Conservation (phyloP, 2,888 invertebrate genomes). For the Eupithecia insigniata region DNA sequence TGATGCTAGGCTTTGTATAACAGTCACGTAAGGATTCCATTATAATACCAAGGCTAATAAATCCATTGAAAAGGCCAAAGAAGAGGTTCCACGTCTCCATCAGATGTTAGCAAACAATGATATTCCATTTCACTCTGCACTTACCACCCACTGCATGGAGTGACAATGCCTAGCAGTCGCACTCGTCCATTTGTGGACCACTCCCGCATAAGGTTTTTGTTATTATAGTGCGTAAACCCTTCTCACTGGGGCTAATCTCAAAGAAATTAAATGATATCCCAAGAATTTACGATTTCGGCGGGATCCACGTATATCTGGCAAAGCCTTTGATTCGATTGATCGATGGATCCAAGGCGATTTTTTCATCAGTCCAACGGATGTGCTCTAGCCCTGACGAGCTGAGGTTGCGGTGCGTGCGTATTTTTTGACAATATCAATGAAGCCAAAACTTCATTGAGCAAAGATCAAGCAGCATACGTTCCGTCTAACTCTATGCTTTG, state of each 20-base stretch:
- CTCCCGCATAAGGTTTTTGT: too few species aligned
- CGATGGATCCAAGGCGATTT: background rate
- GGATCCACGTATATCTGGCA: background rate
- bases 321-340: background rate
- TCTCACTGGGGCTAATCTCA: too few species aligned
- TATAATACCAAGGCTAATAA: background rate
- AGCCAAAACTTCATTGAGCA: background rate
- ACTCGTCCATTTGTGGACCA: slow-evolving; percentile 6
- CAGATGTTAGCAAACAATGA: slow-evolving; percentile 33
- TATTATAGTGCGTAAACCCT: too few species aligned
- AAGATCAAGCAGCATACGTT: too few species aligned
- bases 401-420: background rate
- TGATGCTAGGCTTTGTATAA: background rate
- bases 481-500: too few species aligned
- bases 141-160: slow-evolving; percentile 20
- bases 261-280: too few species aligned
- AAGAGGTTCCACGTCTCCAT: slow-evolving; percentile 1
- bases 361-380: background rate
- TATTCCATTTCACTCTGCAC: slow-evolving; percentile 21
- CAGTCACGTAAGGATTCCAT: background rate
- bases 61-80: background rate
- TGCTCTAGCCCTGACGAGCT: background rate
- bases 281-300: too few species aligned
- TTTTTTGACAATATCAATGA: background rate
- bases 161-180: slow-evolving; percentile 14